These are phyloP conservation scores for Petrocephalus sullivani DNA, from an alignment of 2,797 vertebrate genomes.

Conservation along the genomic window DNA sequence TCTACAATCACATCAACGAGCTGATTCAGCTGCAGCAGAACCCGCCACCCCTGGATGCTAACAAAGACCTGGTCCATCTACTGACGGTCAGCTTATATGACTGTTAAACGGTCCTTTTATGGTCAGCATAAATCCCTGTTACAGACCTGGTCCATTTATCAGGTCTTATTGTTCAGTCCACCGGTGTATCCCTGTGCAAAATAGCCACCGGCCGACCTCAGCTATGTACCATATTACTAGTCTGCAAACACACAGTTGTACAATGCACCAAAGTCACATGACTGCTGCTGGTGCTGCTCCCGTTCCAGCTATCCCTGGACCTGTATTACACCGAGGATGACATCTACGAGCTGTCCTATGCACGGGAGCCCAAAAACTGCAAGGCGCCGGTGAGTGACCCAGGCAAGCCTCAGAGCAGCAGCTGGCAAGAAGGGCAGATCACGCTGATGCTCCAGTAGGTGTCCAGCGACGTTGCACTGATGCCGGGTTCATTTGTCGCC, in stretches of 20 bases:
- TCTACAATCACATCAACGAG: slow-evolving; percentile 87
- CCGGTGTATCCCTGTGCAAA: background rate
- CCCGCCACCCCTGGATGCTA: slow-evolving; percentile 79
- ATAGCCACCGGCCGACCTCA: background rate
- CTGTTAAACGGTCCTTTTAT: background rate
- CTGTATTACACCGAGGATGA: slow-evolving; percentile 95
- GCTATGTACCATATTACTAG: slow-evolving; percentile 6
- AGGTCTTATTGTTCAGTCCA: background rate
- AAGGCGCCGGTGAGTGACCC: slow-evolving; percentile 74
- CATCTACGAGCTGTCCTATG: slow-evolving; percentile 93
- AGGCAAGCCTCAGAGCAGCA: background rate
- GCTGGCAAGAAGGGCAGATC: background rate
- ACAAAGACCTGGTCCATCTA: slow-evolving; percentile 92
- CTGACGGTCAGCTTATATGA: slow-evolving; percentile 70
- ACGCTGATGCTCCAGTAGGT: background rate
- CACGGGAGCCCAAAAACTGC: slow-evolving; percentile 84
- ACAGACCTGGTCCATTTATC: background rate
- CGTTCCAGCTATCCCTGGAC: slow-evolving; percentile 81
- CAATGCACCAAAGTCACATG: background rate
- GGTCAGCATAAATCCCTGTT: background rate
- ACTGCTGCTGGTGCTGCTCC: slow-evolving; percentile 22
- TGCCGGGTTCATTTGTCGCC: slow-evolving; percentile 31
- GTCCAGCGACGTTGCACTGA: background rate
- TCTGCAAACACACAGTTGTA: slow-evolving; percentile 19
- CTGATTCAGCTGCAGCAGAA: slow-evolving; percentile 86